Evolutionary conservation across 2,888 invertebrate genomes (phyloP).

Genomic region (Sepiola atlantica): DNA sequence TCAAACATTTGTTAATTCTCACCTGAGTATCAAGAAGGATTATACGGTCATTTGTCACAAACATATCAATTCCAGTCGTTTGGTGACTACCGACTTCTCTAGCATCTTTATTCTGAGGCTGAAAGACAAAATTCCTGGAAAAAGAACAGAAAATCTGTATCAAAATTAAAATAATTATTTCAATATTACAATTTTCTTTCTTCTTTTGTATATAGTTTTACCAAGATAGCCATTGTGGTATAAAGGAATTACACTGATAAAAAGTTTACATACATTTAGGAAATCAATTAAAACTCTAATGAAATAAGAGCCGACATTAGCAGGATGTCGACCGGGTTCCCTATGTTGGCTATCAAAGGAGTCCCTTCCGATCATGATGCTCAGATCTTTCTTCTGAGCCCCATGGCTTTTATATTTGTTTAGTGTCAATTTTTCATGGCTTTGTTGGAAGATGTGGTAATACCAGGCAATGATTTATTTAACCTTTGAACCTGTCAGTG

Average conservation of each 20-base stretch:
- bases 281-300: not conserved
- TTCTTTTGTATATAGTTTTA: not conserved
- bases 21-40: conserved; percentile 90
- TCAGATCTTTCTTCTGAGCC: too few relatives aligned
- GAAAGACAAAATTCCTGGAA: conserved; percentile 75
- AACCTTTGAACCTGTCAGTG: too few relatives aligned
- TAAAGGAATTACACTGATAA: too few relatives aligned
- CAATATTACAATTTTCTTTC: not conserved
- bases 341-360: too few relatives aligned
- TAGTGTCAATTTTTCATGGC: too few relatives aligned
- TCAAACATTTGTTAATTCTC: not conserved
- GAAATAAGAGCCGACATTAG: too few relatives aligned
- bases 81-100: conserved; percentile 84
- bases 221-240: not conserved
- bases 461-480: too few relatives aligned
- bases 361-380: too few relatives aligned
- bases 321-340: too few relatives aligned
- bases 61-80: conserved; percentile 84
- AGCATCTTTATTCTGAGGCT: conserved; percentile 79
- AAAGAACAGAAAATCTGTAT: conserved; percentile 46
- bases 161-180: not conserved
- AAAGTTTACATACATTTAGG: not conserved
- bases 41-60: conserved; percentile 83
- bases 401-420: too few relatives aligned
- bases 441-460: too few relatives aligned